A percentile compares a stretch with the other conserved stretches of the same genome.
Evolutionary conservation across 2,888 invertebrate species (phyloP).

Genomic region (Ctena decussata): DNA sequence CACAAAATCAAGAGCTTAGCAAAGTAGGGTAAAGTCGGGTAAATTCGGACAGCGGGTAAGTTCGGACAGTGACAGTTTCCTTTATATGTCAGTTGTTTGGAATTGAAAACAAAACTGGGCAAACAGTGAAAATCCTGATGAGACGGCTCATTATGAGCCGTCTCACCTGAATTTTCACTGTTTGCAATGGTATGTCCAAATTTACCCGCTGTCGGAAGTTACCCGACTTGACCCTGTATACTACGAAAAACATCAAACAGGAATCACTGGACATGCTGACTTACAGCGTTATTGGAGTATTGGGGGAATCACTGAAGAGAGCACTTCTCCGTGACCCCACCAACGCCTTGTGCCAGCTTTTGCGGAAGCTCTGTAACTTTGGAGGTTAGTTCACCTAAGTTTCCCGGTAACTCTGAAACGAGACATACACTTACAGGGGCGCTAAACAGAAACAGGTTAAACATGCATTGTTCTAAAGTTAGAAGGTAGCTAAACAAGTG

Average conservation of each 20-base stretch:
- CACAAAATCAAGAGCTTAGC: not conserved
- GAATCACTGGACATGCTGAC: constrained; percentile 22
- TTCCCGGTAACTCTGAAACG: constrained; percentile 64
- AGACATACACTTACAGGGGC: constrained; percentile 19
- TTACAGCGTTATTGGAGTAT: constrained; percentile 57
- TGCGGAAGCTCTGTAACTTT: constrained; percentile 85
- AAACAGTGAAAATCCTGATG: no score
- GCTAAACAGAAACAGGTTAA: not conserved
- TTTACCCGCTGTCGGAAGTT: no score
- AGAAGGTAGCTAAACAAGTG: not conserved
- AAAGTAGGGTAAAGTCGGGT: no score
- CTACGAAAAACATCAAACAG: not conserved
- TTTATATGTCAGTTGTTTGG: no score
- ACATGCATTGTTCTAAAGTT: constrained; percentile 3
- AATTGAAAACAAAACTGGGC: no score
- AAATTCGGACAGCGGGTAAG: no score
- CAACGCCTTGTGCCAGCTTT: constrained; percentile 84
- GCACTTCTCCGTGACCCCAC: constrained; percentile 85
- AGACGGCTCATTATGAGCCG: no score
- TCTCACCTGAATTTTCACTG: no score
- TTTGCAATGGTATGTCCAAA: no score
- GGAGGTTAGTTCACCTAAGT: constrained; percentile 81
- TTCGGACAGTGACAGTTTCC: no score
- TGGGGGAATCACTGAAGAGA: constrained; percentile 79
- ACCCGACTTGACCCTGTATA: no score